Evolutionary conservation across 2,797 vertebrate genomes (phyloP), one percentile per base, ranked within the genome.

Genomic region (Sebastolobus altivelis): DNA sequence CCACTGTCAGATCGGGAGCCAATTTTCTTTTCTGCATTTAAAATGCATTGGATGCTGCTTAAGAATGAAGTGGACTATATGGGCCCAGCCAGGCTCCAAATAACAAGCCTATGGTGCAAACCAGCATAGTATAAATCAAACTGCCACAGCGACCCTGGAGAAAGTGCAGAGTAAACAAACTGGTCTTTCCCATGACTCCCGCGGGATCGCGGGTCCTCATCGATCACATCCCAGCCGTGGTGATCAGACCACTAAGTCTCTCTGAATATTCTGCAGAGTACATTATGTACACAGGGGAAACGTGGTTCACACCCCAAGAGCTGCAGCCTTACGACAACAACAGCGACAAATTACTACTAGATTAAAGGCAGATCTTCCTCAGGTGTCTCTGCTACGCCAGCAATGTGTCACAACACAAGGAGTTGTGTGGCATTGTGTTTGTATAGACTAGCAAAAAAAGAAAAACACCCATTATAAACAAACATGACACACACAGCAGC

Each of bases 111-210:
- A 76, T 58, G 88, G 86, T 85, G 88, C 82, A 88, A 76, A 90
- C 66, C 85, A 75, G 87, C 80, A 35, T 35, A 8, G 74, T 80
- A 95, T 95, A 95, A 95, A 95, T 96, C 95, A 96, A 92, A 85
- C 88, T 94, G 94, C 89, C 93, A 92, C 81, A 29, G 78, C 73
- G 84, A 88, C 87, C 90, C 77, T 3, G 22, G 89, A 93, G 94
- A 94, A 95, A 95, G 92, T 94, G 93, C 95, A 93, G 92, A 88
- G 91, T 95, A 96, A 95, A 95, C 95, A 95, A 92, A 91, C 87
- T 40, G 83, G 84, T 85, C 87, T 89, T 94, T 95, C 93, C 91
- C 94, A 94, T 80, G 88, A 87, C 89, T 94, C 91, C 89, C 90
- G 43, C 9, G 89, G 80, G 93, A 89, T 79, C 14, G 25, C 81